Evolutionary conservation across 1,140 invertebrate species (phyloP).

Genomic region (Drosophila tropicalis): DNA sequence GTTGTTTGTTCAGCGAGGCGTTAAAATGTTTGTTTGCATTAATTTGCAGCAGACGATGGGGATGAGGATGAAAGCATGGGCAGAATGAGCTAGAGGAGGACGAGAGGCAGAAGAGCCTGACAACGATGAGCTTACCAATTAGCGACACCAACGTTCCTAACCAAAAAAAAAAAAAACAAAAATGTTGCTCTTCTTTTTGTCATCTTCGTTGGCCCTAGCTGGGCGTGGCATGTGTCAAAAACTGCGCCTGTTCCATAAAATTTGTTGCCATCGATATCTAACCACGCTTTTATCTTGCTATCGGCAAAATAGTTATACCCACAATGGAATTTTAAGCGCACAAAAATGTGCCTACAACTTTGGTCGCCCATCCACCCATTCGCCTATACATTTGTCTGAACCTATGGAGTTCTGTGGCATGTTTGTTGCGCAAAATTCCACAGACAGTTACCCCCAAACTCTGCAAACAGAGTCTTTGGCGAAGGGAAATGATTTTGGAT

Average conservation of each 20-base stretch:
- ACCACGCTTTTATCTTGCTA: slow-evolving; percentile 25
- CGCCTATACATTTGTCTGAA: background rate
- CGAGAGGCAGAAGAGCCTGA: slow-evolving; percentile 23
- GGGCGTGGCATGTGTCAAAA: slow-evolving; percentile 61
- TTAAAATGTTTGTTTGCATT: slow-evolving; percentile 81
- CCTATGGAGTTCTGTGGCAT: background rate
- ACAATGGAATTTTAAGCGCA: slow-evolving; percentile 10
- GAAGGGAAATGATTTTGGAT: slow-evolving; percentile 30
- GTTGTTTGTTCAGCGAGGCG: slow-evolving; percentile 72
- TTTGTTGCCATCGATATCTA: slow-evolving; percentile 29
- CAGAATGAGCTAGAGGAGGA: slow-evolving; percentile 26
- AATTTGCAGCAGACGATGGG: slow-evolving; percentile 72
- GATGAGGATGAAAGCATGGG: slow-evolving; percentile 31
- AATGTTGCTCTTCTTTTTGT: background rate
- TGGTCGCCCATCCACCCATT: background rate
- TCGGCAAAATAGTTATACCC: slow-evolving; percentile 19
- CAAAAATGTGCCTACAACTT: slow-evolving; percentile 9
- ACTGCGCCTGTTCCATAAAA: slow-evolving; percentile 37
- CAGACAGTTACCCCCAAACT: background rate
- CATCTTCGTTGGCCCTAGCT: background rate
- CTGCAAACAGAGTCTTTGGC: background rate
- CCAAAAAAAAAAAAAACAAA: background rate
- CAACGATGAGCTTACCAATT: slow-evolving; percentile 71
- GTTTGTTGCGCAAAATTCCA: slow-evolving; percentile 15
- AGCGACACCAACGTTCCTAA: slow-evolving; percentile 33